Evolutionary conservation across 2,888 invertebrate species (phyloP).

Genomic region (Acanthoscelides obtectus): DNA sequence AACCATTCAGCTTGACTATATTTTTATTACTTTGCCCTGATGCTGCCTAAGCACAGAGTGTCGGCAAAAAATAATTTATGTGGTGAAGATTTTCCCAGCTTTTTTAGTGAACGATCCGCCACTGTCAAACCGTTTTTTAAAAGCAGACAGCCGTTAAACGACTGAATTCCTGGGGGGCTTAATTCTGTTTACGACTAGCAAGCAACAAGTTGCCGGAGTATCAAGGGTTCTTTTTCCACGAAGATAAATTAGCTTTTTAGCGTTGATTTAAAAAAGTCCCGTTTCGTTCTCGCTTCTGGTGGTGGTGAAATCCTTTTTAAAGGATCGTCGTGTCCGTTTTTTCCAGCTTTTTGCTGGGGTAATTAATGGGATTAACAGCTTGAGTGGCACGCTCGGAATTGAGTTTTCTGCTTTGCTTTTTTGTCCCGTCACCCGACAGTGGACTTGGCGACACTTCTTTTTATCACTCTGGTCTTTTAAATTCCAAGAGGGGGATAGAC

Average conservation of each 20-base stretch:
- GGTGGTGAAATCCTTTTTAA: constrained; percentile 25
- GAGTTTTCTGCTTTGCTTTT: background rate
- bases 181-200: background rate
- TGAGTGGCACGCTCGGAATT: background rate
- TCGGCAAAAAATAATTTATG: too few species aligned
- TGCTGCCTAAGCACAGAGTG: too few species aligned
- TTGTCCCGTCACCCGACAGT: background rate
- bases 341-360: constrained; percentile 20
- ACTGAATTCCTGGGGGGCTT: constrained; percentile 1
- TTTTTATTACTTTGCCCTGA: too few species aligned
- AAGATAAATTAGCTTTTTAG: constrained; percentile 32
- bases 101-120: background rate
- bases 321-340: constrained; percentile 22
- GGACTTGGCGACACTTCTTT: constrained; percentile 4
- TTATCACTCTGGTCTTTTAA: constrained; percentile 4
- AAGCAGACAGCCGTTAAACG: background rate
- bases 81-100: too few species aligned
- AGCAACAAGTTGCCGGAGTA: constrained; percentile 34
- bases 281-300: constrained; percentile 13
- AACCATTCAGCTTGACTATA: too few species aligned
- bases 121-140: constrained; percentile 3
- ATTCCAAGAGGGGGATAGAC: constrained; percentile 1
- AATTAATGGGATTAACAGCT: constrained; percentile 18
- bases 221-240: constrained; percentile 27
- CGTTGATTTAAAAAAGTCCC: constrained; percentile 25